phyloP scores from a whole-genome alignment of 2,797 vertebrate genomes.

The Strix occidentalis region DNA sequence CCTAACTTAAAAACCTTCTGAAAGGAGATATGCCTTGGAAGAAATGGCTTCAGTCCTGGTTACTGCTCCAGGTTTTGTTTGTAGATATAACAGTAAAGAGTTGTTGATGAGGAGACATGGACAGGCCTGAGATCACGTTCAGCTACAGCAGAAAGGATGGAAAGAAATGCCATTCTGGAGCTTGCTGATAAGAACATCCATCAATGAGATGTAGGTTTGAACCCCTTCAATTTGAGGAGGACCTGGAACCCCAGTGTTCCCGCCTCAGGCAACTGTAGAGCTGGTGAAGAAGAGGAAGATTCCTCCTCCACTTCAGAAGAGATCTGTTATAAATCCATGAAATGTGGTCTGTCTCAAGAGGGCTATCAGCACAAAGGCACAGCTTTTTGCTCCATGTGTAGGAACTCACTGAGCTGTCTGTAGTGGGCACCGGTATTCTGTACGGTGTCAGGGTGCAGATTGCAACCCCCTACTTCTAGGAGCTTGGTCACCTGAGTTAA shows the following conservation, averaged over 20 bases:
- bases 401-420: not conserved
- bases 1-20: not conserved
- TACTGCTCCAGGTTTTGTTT: not conserved
- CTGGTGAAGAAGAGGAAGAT: not conserved
- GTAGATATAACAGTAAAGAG: not conserved
- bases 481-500: not conserved
- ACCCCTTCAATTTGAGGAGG: not conserved
- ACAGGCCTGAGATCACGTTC: not conserved
- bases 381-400: not conserved
- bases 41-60: not conserved
- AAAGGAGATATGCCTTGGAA: not conserved
- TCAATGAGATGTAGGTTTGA: not conserved
- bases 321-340: not conserved
- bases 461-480: rapidly evolving
- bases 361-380: not conserved
- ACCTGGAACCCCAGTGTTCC: not conserved
- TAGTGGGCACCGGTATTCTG: not conserved
- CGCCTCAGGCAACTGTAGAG: not conserved
- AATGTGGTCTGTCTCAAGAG: not conserved
- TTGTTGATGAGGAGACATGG: not conserved
- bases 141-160: not conserved
- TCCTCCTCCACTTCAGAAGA: not conserved
- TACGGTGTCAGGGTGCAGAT: not conserved
- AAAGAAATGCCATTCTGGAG: not conserved
- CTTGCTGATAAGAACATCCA: not conserved